Base-by-base conservation (phyloP, 2,888 invertebrate species). In the Hyles lineata region DNA sequence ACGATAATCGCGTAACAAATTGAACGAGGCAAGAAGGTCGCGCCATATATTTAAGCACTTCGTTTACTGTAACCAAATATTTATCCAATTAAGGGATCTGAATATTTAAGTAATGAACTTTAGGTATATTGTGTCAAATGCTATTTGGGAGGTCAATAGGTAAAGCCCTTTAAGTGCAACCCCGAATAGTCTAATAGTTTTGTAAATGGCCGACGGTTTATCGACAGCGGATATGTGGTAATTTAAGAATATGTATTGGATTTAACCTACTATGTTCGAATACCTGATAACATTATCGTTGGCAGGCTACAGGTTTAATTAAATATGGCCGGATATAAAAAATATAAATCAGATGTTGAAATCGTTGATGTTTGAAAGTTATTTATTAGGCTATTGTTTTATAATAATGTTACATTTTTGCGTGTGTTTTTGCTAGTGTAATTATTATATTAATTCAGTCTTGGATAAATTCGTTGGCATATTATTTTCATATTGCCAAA, bases 131-230 rank as follows among this genome's bases (percentile, higher is more conserved):
- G 85, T 89, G 91, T 91, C 90, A 91, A 92, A 89, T 85, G 85
- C 89, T 84, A 90, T 92, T 90, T 85, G 86, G 85, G 87, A 89
- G 93, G 92, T 89, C 89, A 91, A 87, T 87, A 89, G 88, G 87
- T 89, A 92, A 94, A 94, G 91, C 94, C 94, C 81, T 86, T 78
- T 83, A 94, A 94, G 89, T 94, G 94, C 92, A 86, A 87, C 89
- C 90, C 92, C 92, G 89, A 92, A 92, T 90, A 84, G 86, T 89
- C 89, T 89, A 89, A 88, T 92, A 91, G 91, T 87, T 91, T 85
- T 82, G 85, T 87, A 89, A 86, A 91, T 90, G 89, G 89, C 88
- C 80, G 87, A 79, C 86, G 86, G 88, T 87, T 88, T 89, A 89
- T 82, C 81, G 85, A 79, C 85, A 88, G 79, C 91, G 92, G 92